Conservation (phyloP, 2,113 vertebrate genomes). For the Excalfactoria chinensis region DNA sequence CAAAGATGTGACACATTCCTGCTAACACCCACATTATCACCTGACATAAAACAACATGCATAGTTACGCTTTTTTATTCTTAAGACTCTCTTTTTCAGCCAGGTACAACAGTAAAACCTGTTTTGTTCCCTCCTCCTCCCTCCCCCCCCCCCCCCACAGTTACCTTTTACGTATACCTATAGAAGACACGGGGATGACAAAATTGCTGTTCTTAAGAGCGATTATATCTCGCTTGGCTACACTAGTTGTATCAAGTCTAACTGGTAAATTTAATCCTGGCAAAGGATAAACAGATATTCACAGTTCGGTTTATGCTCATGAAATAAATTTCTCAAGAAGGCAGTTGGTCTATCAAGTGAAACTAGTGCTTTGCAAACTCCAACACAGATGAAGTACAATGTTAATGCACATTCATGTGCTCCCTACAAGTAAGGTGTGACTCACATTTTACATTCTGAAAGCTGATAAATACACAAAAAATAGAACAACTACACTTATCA, state of each 20-base stretch:
- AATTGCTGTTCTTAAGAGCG: not conserved
- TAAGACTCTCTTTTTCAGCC: not conserved
- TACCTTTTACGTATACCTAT: not conserved
- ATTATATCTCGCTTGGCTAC: not conserved
- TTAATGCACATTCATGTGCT: not conserved
- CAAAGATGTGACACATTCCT: not conserved
- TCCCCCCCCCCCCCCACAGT: fast-evolving
- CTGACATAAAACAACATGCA: not conserved
- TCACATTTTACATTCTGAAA: not conserved
- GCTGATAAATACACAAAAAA: not conserved
- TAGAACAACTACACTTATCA: not conserved
- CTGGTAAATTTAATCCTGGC: not conserved
- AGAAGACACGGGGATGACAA: not conserved
- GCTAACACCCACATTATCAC: not conserved
- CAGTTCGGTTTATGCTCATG: not conserved
- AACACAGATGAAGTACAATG: not conserved
- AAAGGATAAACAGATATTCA: not conserved
- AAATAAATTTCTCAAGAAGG: not conserved
- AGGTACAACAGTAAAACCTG: not conserved
- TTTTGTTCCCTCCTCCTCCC: not conserved
- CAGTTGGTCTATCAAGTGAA: not conserved
- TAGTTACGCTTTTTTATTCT: not conserved
- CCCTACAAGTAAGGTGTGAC: not conserved
- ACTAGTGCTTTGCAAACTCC: not conserved
- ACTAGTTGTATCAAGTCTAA: not conserved